Conservation (phyloP, 2,797 vertebrate genomes). For the Bryconaethiops microstoma region DNA sequence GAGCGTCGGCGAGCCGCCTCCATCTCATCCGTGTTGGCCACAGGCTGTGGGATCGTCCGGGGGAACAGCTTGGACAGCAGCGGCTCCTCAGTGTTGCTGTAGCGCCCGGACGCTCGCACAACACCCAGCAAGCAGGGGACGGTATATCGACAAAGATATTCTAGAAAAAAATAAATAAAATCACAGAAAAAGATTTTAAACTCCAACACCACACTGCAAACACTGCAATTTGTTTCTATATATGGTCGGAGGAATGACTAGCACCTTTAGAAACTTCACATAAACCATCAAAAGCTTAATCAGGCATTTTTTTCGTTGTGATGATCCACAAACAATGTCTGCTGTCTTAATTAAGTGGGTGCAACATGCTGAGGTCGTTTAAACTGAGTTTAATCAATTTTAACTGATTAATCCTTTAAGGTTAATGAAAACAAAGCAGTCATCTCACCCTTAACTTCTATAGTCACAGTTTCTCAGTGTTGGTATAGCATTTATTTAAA, state of each 20-base stretch:
- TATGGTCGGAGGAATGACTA: not conserved
- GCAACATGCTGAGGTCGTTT: too few species aligned
- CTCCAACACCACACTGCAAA: too few species aligned
- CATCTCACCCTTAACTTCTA: too few species aligned
- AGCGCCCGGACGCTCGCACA: constrained; percentile 91
- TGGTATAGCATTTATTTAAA: too few species aligned
- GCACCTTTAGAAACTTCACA: not conserved
- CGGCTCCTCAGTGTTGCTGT: constrained; percentile 92
- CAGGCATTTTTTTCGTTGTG: not conserved
- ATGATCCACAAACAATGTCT: too few species aligned
- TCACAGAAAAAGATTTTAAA: not conserved
- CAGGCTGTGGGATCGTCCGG: constrained; percentile 75
- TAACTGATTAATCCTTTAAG: too few species aligned
- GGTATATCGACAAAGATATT: constrained; percentile 90
- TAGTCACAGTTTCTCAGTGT: too few species aligned
- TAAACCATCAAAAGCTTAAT: not conserved
- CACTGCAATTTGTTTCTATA: not conserved
- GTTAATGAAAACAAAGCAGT: too few species aligned
- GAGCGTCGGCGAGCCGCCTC: constrained; percentile 87
- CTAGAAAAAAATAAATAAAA: constrained; percentile 69
- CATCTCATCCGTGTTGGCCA: constrained; percentile 75
- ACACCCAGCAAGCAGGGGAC: constrained; percentile 93
- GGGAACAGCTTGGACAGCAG: constrained; percentile 95
- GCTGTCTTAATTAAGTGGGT: too few species aligned
- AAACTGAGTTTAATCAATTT: too few species aligned